Evolutionary conservation across 2,113 vertebrate genomes (phyloP).

Genomic region (Nothocercus nigrocapillus): DNA sequence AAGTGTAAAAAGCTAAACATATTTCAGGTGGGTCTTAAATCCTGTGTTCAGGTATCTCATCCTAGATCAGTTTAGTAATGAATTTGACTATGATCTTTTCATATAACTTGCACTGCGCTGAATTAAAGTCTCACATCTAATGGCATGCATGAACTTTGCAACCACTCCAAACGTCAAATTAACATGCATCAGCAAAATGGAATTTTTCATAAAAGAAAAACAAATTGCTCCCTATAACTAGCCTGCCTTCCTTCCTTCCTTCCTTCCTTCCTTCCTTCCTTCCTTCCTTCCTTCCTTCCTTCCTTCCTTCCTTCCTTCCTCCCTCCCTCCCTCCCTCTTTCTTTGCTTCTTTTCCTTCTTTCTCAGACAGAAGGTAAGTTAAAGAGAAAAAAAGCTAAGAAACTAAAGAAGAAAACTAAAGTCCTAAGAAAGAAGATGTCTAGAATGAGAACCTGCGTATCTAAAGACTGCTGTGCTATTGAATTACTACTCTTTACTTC

Average conservation of each 20-base stretch:
- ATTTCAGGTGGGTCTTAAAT: neutral
- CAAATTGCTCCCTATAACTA: neutral
- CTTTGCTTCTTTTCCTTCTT: neutral
- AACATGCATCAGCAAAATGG: neutral
- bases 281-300: too few relatives aligned
- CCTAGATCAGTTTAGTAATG: neutral
- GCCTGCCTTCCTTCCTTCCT: neutral
- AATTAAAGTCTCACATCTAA: neutral
- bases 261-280: neutral
- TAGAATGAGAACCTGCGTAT: neutral
- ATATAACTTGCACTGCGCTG: neutral
- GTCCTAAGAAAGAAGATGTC: neutral
- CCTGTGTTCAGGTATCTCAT: neutral
- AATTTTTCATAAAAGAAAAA: neutral
- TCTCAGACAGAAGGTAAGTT: neutral
- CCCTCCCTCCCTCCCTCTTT: too few relatives aligned
- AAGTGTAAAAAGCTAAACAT: neutral
- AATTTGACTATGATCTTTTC: neutral
- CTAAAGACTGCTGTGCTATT: neutral
- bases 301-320: too few relatives aligned
- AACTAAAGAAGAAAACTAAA: neutral
- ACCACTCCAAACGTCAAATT: neutral
- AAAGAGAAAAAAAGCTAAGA: neutral
- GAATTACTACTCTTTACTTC: neutral
- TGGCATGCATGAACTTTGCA: neutral